phyloP scores from a whole-genome alignment of 92 coral and sea anemone species.

The Siderastrea radians region DNA sequence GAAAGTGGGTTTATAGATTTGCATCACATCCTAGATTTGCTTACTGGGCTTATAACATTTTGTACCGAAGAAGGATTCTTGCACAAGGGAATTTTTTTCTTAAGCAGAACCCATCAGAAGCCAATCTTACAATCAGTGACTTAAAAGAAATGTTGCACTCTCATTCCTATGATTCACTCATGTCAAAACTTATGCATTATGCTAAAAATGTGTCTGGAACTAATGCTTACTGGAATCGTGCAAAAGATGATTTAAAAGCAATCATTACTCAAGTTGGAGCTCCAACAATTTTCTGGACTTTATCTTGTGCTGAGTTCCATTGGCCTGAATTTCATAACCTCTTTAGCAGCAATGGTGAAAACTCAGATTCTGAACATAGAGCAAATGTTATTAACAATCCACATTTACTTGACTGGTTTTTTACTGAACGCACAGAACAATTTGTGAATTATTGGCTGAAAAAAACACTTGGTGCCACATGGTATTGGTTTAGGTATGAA shows the following conservation, averaged over 20 bases:
- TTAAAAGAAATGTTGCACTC: slow-evolving; percentile 39
- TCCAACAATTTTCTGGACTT: slow-evolving; percentile 65
- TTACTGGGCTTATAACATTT: slow-evolving; percentile 67
- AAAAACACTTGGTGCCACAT: slow-evolving; percentile 49
- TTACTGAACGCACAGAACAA: slow-evolving; percentile 72
- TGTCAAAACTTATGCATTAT: slow-evolving; percentile 65
- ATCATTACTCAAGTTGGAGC: slow-evolving; percentile 66
- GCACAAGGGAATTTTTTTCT: slow-evolving; percentile 31
- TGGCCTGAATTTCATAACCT: slow-evolving; percentile 77
- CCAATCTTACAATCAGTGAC: slow-evolving; percentile 52
- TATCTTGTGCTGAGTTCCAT: slow-evolving; percentile 70
- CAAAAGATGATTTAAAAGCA: slow-evolving; percentile 66
- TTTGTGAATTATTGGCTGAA: slow-evolving; percentile 73
- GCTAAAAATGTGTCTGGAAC: slow-evolving; percentile 65
- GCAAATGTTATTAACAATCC: slow-evolving; percentile 68
- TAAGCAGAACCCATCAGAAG: slow-evolving; percentile 59
- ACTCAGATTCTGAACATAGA: slow-evolving; percentile 15
- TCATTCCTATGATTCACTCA: slow-evolving; percentile 52
- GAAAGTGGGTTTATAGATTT: slow-evolving; percentile 60
- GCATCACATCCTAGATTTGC: slow-evolving; percentile 57
- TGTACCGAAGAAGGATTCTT: slow-evolving; percentile 54
- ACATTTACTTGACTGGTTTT: slow-evolving; percentile 68
- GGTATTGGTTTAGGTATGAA: slow-evolving; percentile 83
- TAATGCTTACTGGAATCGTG: slow-evolving; percentile 69
- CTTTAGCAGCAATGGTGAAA: slow-evolving; percentile 45